Evolutionary conservation across 2,797 vertebrate species (phyloP).

Genomic region (Arrhamphus sclerolepis): DNA sequence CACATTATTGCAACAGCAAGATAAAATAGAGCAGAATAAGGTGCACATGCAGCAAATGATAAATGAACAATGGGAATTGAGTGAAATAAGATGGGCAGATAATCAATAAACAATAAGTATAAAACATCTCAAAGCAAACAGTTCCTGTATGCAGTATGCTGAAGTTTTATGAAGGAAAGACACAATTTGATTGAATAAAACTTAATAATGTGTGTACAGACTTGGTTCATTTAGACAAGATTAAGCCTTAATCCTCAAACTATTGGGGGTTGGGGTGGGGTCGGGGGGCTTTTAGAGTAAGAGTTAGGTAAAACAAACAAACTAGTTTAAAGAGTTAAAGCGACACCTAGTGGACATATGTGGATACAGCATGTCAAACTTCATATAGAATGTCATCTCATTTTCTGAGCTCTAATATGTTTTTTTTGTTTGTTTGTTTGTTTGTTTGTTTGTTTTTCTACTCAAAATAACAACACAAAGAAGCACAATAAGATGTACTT

Average conservation of each 20-base stretch:
- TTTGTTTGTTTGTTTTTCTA: neutral
- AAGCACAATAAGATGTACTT: neutral
- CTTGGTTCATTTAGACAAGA: conserved; percentile 20
- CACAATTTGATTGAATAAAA: conserved; percentile 23
- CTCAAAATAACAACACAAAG: neutral
- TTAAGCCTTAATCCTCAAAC: conserved; percentile 14
- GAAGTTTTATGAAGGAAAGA: neutral
- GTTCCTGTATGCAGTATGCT: no score
- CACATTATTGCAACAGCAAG: no score
- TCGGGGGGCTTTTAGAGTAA: conserved; percentile 14
- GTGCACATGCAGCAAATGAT: no score
- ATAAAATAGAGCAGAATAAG: no score
- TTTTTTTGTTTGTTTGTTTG: neutral
- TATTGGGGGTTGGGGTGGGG: neutral
- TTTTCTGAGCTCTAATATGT: neutral
- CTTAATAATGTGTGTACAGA: conserved; percentile 30
- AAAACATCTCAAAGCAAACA: no score
- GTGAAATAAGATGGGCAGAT: no score
- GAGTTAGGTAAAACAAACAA: neutral
- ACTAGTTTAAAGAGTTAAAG: conserved; percentile 51
- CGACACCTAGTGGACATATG: conserved; percentile 68
- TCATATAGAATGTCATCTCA: neutral
- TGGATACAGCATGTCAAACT: conserved; percentile 19
- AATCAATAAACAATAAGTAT: no score
- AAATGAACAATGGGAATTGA: no score